A percentile compares a stretch with the other conserved stretches of the same genome.
Evolutionary conservation across 2,797 vertebrate species (phyloP).

Genomic region (Gouania willdenowi): DNA sequence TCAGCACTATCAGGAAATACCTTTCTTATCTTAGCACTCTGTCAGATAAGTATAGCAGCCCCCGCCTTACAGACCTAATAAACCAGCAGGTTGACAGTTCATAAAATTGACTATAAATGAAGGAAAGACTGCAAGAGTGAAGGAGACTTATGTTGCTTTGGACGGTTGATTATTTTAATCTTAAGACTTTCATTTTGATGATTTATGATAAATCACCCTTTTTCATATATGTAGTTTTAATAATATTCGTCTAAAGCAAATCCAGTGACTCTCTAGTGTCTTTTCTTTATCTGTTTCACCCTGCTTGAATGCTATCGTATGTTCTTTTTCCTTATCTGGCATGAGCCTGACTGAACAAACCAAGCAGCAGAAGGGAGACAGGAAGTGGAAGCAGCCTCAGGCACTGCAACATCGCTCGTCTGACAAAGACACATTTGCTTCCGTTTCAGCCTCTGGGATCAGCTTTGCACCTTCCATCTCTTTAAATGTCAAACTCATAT

Average conservation of each 20-base stretch:
- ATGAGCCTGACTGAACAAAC: conserved; percentile 12
- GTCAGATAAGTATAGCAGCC: conserved; percentile 20
- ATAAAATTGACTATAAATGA: too few relatives aligned
- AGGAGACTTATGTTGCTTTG: too few relatives aligned
- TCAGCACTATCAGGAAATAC: conserved; percentile 54
- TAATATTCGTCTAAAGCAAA: too few relatives aligned
- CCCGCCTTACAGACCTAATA: conserved; percentile 4
- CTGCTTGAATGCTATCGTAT: conserved; percentile 5
- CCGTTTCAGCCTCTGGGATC: conserved; percentile 51
- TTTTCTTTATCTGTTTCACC: too few relatives aligned
- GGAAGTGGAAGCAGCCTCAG: conserved; percentile 40
- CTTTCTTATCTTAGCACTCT: conserved; percentile 48
- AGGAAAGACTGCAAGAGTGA: too few relatives aligned
- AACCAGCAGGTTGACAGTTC: too few relatives aligned
- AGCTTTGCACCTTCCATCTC: conserved; percentile 31
- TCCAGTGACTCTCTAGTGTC: too few relatives aligned
- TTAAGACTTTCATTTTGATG: too few relatives aligned
- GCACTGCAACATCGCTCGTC: conserved; percentile 57
- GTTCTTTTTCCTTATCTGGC: conserved; percentile 11
- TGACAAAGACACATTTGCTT: conserved; percentile 69
- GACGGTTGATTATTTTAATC: too few relatives aligned
- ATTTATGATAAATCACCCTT: too few relatives aligned
- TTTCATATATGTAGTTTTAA: too few relatives aligned
- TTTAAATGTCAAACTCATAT: conserved; percentile 29
- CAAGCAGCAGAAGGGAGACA: conserved; percentile 18